Conservation (phyloP, 2,113 vertebrate species). For the Motacilla alba region DNA sequence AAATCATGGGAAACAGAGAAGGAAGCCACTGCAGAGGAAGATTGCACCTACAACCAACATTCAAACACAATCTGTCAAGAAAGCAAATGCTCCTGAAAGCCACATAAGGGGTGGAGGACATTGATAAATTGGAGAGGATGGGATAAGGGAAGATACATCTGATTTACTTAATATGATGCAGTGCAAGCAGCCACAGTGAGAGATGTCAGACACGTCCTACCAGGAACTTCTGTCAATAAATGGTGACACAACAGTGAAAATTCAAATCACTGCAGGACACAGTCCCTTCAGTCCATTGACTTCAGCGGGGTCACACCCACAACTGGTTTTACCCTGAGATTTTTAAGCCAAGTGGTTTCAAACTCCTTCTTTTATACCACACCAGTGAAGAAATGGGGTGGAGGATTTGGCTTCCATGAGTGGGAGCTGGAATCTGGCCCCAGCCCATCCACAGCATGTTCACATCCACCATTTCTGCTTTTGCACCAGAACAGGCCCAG, state of each 20-base stretch:
- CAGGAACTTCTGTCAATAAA: background rate
- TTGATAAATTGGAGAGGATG: background rate
- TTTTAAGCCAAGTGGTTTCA: background rate
- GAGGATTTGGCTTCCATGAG: background rate
- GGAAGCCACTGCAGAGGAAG: background rate
- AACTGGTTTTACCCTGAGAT: background rate
- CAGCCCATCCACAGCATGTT: background rate
- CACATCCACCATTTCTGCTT: background rate
- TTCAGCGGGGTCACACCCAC: background rate
- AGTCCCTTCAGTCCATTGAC: background rate
- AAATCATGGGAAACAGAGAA: background rate
- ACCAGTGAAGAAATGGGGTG: background rate
- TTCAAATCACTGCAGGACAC: background rate
- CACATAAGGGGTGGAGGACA: background rate
- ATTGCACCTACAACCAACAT: background rate
- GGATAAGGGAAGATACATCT: background rate
- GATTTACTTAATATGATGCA: background rate
- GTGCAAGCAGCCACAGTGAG: background rate
- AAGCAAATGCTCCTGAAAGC: background rate
- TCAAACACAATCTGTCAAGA: background rate
- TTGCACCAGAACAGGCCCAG: background rate
- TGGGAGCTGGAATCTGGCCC: background rate
- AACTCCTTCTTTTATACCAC: background rate
- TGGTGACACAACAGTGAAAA: background rate
- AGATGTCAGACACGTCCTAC: background rate